Evolutionary conservation across 2,888 invertebrate genomes (phyloP), one percentile per base, ranked within the genome.

Genomic region (Achlya flavicornis): DNA sequence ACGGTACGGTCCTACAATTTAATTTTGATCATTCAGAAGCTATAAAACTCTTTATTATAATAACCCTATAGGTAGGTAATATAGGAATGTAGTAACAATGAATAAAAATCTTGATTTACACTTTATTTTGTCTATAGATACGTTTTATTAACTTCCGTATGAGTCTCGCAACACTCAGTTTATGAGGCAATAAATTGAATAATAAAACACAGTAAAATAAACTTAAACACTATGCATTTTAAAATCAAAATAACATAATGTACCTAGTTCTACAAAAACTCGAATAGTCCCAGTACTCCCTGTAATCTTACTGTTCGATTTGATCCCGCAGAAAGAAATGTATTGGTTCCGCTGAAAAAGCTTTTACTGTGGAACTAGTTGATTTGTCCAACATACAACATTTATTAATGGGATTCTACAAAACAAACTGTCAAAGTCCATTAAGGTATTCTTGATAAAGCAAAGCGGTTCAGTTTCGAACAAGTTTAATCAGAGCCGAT

Each of bases 401-500:
- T 41, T 60, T 60, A 41, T 60, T 64, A 66, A 60, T 62, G 62
- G 63, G 16, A 61, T 58, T 63, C 62, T 59, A 63, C 60, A 65
- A 73, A 74, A 74, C 70, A 75, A 67, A 68, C 71, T 76, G 79
- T 79, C 84, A 72, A 69, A 77, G 74, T 73, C 76, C 74, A 82
- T 81, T 81, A 78, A 60, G 69, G 65, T 69, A 72, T 78, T 79
- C 74, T 76, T 77, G 76, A 78, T 73, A 73, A 74, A 78, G 71
- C 69, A 70, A 67, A 77, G 73, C 66, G 65, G 66, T 77, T 74
- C 71, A 75, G 68, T 77, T 77, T 70, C 73, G 72, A 79, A 77
- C 77, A 71, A 82, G 78, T 81, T 81, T 84, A 84, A 85, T 85
- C 83, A 84, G 73, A 79, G 75, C 72, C 74, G 79, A 75, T 77